phyloP scores from a whole-genome alignment of 2,797 vertebrate species.

The Xiphophorus birchmanni region DNA sequence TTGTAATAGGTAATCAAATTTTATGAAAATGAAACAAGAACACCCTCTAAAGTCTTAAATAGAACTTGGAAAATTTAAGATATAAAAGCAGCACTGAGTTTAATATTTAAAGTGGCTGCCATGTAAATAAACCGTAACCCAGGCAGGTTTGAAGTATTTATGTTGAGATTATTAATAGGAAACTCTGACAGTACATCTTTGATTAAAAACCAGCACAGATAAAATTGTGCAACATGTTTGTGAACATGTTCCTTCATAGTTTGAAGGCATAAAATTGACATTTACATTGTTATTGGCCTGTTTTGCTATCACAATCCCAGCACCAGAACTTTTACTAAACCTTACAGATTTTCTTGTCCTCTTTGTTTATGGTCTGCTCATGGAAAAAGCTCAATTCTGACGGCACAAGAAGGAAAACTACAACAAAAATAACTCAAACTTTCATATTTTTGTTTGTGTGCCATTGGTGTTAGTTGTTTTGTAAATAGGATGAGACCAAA shows the following conservation, averaged over 20 bases:
- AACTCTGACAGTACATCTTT: neutral
- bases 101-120: neutral
- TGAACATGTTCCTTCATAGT: neutral
- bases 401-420: neutral
- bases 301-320: neutral
- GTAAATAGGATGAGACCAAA: neutral
- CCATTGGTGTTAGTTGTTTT: neutral
- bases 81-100: neutral
- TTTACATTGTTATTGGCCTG: neutral
- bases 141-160: neutral
- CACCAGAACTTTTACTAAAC: neutral
- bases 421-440: neutral
- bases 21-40: neutral
- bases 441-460: neutral
- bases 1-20: neutral
- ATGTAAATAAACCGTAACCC: neutral
- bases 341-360: neutral
- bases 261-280: neutral
- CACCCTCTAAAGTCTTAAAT: neutral
- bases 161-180: neutral
- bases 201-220: neutral
- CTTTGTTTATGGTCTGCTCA: neutral
- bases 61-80: neutral
- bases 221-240: neutral
- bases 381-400: neutral